These are phyloP conservation scores for Hiodon tergisus DNA, from an alignment of 2,113 vertebrate genomes.

Conservation along the genomic window DNA sequence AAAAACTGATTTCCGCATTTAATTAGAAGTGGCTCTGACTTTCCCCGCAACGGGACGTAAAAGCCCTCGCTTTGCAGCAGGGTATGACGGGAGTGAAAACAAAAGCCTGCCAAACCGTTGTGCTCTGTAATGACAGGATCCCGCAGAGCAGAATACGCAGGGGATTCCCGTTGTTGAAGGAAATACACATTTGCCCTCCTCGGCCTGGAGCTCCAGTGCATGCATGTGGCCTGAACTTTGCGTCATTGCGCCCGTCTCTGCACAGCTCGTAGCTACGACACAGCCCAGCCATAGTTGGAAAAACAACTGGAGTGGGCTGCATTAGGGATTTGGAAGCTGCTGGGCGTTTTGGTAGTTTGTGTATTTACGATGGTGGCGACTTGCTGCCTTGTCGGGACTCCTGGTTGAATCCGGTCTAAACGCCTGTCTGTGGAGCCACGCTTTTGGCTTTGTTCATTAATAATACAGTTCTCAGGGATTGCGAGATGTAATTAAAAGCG, in stretches of 20 bases:
- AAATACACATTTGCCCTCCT: too few relatives aligned
- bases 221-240: too few relatives aligned
- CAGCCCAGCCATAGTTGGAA: too few relatives aligned
- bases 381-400: conserved; percentile 6
- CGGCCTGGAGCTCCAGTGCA: too few relatives aligned
- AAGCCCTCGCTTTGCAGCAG: background rate
- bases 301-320: too few relatives aligned
- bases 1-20: background rate
- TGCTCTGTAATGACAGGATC: conserved; percentile 12
- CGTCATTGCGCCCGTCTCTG: too few relatives aligned
- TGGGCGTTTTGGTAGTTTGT: background rate
- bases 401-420: conserved; percentile 49
- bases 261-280: too few relatives aligned
- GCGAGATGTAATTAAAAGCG: conserved; percentile 59
- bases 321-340: too few relatives aligned
- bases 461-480: conserved; percentile 69
- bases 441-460: conserved; percentile 52
- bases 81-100: background rate
- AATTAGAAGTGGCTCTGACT: background rate
- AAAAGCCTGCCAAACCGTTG: conserved; percentile 35
- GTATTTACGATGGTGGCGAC: conserved; percentile 32
- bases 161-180: too few relatives aligned
- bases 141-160: background rate
- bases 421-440: conserved; percentile 52
- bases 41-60: background rate